A percentile compares a stretch with the other conserved stretches of the same genome.
Evolutionary conservation across 2,113 vertebrate species (phyloP).

Genomic region (Procavia capensis): DNA sequence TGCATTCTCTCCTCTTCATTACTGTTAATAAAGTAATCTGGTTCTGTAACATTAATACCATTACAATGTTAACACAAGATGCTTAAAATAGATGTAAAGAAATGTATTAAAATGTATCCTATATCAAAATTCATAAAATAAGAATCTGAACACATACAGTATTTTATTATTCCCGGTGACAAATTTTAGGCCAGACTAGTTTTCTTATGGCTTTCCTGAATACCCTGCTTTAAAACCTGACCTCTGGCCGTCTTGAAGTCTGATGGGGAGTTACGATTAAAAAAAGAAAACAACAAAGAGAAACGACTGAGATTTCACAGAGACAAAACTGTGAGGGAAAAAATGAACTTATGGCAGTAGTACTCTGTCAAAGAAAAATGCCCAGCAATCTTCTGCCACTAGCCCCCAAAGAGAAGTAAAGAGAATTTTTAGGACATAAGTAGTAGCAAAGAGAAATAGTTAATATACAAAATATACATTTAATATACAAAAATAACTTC

Average conservation of each 20-base stretch:
- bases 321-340: background rate
- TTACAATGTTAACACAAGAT: background rate
- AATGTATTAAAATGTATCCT: too few species aligned
- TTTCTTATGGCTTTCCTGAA: conserved; percentile 30
- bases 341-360: background rate
- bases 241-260: background rate
- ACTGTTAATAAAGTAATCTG: background rate
- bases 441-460: conserved; percentile 26
- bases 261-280: background rate
- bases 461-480: too few species aligned
- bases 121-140: conserved; percentile 26
- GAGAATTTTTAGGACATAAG: background rate
- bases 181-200: background rate
- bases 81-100: conserved; percentile 11
- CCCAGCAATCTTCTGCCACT: background rate
- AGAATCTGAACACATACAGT: background rate
- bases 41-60: background rate
- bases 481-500: background rate
- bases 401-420: background rate
- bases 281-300: background rate
- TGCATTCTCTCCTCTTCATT: background rate
- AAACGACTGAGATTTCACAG: background rate
- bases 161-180: background rate
- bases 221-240: background rate
- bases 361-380: background rate